phyloP scores from a whole-genome alignment of 2,888 invertebrate genomes.

The Thymelicus lineola region DNA sequence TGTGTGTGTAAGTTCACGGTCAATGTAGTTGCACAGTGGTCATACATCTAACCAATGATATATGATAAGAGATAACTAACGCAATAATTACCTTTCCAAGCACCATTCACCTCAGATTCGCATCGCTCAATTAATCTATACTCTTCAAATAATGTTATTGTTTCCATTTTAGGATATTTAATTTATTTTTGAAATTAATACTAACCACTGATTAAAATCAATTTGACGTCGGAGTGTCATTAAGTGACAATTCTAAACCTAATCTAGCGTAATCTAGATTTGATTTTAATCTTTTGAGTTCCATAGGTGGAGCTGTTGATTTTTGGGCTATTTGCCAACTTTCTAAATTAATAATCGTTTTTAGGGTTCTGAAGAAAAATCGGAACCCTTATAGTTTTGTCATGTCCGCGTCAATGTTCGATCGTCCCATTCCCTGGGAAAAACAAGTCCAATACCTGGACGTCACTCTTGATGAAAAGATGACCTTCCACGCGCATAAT shows the following conservation, averaged over 20 bases:
- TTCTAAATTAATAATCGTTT: neutral
- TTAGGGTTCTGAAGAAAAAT: too few relatives aligned
- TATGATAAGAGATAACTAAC: too few relatives aligned
- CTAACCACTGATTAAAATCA: neutral
- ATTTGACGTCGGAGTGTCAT: neutral
- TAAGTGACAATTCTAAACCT: slow-evolving; percentile 2
- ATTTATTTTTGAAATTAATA: neutral
- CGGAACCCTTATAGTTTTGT: too few relatives aligned
- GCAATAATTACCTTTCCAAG: slow-evolving; percentile 66
- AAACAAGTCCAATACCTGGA: too few relatives aligned
- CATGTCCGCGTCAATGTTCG: too few relatives aligned
- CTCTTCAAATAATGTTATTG: slow-evolving; percentile 60
- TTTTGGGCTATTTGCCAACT: neutral
- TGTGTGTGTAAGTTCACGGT: slow-evolving; percentile 7
- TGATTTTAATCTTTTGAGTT: neutral
- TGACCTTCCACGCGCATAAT: too few relatives aligned
- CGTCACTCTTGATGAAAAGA: too few relatives aligned
- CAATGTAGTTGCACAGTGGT: neutral
- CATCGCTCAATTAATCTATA: slow-evolving; percentile 66
- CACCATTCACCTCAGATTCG: slow-evolving; percentile 65
- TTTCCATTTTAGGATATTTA: slow-evolving; percentile 49
- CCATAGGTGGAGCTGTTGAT: neutral
- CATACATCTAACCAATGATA: too few relatives aligned
- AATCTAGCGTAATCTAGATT: neutral
- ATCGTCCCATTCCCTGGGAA: too few relatives aligned